Percentiles rank a stretch among this genome's conserved stretches.
Conservation (phyloP, 35 echinoderm and acorn worm species). For the Anneissia japonica region DNA sequence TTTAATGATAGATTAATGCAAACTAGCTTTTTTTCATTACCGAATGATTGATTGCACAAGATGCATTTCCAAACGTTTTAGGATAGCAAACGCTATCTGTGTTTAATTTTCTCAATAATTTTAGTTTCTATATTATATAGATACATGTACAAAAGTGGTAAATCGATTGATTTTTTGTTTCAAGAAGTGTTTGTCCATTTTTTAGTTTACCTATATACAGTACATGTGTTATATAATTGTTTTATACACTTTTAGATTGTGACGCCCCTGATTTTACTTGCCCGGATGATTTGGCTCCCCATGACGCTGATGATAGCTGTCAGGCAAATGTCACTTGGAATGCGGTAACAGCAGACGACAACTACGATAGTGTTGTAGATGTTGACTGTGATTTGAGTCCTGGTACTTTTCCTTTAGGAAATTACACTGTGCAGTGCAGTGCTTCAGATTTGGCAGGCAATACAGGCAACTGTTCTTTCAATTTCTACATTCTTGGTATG, state of each 20-base stretch:
- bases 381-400: neutral
- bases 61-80: too few species aligned
- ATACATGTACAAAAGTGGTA: neutral
- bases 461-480: neutral
- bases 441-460: neutral
- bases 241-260: neutral
- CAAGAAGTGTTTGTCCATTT: neutral
- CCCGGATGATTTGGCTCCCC: neutral
- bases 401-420: neutral
- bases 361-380: neutral
- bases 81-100: neutral
- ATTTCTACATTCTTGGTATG: neutral
- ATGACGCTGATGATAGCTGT: neutral
- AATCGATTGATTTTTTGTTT: neutral
- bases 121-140: neutral
- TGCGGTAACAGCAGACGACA: neutral
- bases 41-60: too few species aligned
- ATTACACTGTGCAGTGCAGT: neutral
- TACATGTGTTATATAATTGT: too few species aligned
- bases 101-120: neutral
- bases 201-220: too few species aligned
- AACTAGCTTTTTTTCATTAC: too few species aligned
- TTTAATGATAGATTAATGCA: too few species aligned
- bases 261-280: neutral
- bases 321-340: neutral